Percentiles rank a stretch among this genome's conserved stretches.
phyloP scores from a whole-genome alignment of 2,797 vertebrate species.

The Erithacus rubecula region DNA sequence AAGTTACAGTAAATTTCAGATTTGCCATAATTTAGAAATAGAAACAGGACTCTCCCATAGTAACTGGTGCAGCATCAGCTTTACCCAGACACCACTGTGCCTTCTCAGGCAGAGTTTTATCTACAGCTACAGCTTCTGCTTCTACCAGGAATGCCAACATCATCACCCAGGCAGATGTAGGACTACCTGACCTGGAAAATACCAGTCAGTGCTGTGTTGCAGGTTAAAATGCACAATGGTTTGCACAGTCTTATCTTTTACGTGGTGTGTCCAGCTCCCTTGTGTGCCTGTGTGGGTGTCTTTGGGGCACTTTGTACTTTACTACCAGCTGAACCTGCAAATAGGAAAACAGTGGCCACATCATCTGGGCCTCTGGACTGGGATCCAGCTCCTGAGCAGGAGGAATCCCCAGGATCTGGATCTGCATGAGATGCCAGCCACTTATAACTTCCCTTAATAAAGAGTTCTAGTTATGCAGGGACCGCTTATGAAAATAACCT shows the following conservation, averaged over 20 bases:
- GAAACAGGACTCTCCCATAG: background rate
- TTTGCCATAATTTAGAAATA: background rate
- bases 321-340: background rate
- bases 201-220: background rate
- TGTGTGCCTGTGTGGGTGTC: background rate
- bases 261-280: accelerated
- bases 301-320: background rate
- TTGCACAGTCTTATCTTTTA: background rate
- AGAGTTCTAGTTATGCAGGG: background rate
- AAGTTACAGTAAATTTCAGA: background rate
- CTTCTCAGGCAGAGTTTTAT: background rate
- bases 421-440: background rate
- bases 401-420: background rate
- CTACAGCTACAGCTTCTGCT: background rate
- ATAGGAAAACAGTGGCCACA: background rate
- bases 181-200: background rate
- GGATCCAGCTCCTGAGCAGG: background rate
- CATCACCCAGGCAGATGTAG: background rate
- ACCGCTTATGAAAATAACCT: background rate
- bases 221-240: background rate
- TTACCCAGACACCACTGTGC: background rate
- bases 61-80: background rate
- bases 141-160: background rate
- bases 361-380: background rate
- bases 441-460: background rate